Base-by-base conservation (phyloP, 92 coral and sea anemone genomes). In the Isaurus tuberculatus region DNA sequence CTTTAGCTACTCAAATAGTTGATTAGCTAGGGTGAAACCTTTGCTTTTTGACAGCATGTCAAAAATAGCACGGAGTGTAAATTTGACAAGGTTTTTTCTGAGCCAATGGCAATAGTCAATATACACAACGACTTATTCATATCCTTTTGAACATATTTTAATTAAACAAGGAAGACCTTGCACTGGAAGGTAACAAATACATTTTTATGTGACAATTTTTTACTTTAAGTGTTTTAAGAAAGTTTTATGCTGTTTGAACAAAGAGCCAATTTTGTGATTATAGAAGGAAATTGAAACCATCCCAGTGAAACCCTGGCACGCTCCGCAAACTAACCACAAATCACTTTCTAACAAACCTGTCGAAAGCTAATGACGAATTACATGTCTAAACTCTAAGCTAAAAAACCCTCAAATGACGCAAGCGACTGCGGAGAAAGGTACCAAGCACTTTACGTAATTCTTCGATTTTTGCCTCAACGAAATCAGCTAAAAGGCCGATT, bases 201-300 rank as follows among this genome's bases (percentile, higher is more conserved):
- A 57, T 5, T 49, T 20, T 23, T 44, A 4, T 19, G 34, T 57
- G 51, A 34, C 82, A 31, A 33, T 46, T 60, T 77, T 32, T 37
- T 29, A 72, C 19, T 34, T 8, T 55, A 26, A 57, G 77, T 81
- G 80, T 70, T 60, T 70, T 72, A 23, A 75, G 80, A 79, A 81
- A 69, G 32, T 26, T 72, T 72, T 60, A 86, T 70, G n/a, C n/a
- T 42, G 57, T 86, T 71, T 86, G 74, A 49, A 86, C 91, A 27
- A 88, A 86, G 71, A 89, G 70, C 23, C 25, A n/a, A 5, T 55
- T 13, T 40, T 1, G 7, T 55, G 23, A 3, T 92, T 83, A 86
- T 92, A 87, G 27, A 83, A 89, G 57, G 91, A 92, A 92, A 86
- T 86, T 79, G 89, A 86, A 72, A 88, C 53, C 6, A 74, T 51